Percentiles rank a stretch among this genome's conserved stretches.
phyloP scores from a whole-genome alignment of 2,113 vertebrate species.

The Campylorhamphus procurvoides region DNA sequence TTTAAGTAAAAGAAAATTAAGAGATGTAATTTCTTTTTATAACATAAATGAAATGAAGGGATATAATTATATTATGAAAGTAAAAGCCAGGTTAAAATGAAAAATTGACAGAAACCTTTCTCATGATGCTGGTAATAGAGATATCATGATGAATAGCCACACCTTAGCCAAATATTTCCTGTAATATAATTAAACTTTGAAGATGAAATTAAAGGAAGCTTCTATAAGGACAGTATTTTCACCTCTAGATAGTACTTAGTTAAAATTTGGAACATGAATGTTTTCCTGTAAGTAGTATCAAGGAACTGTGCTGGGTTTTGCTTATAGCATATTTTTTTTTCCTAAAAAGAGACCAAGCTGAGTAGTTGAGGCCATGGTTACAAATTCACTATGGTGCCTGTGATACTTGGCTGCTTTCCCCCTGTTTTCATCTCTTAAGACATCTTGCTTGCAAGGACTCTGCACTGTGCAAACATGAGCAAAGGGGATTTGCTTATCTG shows the following conservation, averaged over 20 bases:
- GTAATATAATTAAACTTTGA: conserved; percentile 36
- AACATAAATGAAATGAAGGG: conserved; percentile 22
- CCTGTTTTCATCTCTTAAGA: not conserved
- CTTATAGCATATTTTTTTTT: not conserved
- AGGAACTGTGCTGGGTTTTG: not conserved
- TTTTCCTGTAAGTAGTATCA: not conserved
- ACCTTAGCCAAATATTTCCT: conserved; percentile 63
- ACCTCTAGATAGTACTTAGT: not conserved
- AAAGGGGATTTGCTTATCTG: conserved; percentile 52
- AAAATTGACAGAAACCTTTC: conserved; percentile 30
- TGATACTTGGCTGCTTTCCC: not conserved
- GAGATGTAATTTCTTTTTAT: conserved; percentile 58
- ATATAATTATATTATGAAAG: conserved; percentile 59
- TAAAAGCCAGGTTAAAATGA: conserved; percentile 59
- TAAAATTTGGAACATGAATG: not conserved
- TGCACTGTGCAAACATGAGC: not conserved
- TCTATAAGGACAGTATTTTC: not conserved
- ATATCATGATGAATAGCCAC: conserved; percentile 25
- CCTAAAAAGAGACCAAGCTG: not conserved
- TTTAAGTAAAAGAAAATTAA: conserved; percentile 62
- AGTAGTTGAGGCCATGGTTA: fast-evolving
- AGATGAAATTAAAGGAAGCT: not conserved
- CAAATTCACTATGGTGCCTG: not conserved
- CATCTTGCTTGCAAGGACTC: not conserved
- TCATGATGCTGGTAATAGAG: conserved; percentile 37